Base-by-base conservation (phyloP, 2,113 vertebrate species). In the Arenaria interpres region DNA sequence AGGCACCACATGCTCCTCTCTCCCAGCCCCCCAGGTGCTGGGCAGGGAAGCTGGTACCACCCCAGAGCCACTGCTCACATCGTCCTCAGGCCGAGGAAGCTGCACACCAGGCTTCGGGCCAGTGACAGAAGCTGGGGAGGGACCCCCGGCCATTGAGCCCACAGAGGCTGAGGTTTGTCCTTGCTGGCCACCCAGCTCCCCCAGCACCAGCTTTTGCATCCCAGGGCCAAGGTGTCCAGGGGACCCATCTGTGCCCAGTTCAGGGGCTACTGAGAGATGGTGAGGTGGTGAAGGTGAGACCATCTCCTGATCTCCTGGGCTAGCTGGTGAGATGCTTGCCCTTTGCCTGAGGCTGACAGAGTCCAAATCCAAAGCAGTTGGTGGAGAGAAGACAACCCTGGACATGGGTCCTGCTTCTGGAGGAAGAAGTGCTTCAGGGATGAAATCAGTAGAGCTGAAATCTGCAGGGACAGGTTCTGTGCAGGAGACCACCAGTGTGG, bases 61-160 rank as follows among this genome's bases (percentile, higher is more conserved):
- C 14, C 24, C 88, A 82, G 62, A 64, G 56, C 73, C 76, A 30
- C 46, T 66, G 25, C 43, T 79, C 12, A 5, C 4, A 0, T 5
- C 19, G 46, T 21, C 32, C 46, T 84, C 16, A 7, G 50, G 28
- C 46, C 0, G 1, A 86, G 73, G 17, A 60, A 71, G 32, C n/a
- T 7, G 15, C 43, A 51, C 14, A 24, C 6, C 23, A 24, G 53
- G 37, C 35, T 32, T 35, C 41, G 62, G 51, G 19, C 25, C 14
- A 5, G 45, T 56, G 33, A 43, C 8, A 21, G 57, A 60, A 9
- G 9, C 24, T 37, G 64, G 12, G 23, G 25, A 71, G 13, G 37
- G 25, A 24, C 8, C 48, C 5, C 4, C 11, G 10, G 16, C 21
- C 3, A 1, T 5, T 24, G 10, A 56, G 3, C 1, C 28, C 32